phyloP scores from a whole-genome alignment of 2,797 vertebrate species.

The Forpus xanthops region DNA sequence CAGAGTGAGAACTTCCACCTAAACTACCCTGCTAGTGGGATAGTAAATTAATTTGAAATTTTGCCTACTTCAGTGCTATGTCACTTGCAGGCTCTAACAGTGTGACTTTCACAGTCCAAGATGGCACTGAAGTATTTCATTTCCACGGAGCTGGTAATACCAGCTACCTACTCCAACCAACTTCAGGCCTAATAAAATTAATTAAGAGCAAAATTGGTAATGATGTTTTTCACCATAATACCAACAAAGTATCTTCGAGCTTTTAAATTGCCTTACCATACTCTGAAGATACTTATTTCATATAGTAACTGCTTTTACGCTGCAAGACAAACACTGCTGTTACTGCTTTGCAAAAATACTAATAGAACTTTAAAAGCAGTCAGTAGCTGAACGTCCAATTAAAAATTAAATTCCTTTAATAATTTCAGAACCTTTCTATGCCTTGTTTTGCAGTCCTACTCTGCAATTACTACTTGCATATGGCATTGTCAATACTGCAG shows the following conservation, averaged over 20 bases:
- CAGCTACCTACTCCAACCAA: neutral
- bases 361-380: neutral
- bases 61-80: neutral
- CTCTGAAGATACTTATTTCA: neutral
- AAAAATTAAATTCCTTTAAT: neutral
- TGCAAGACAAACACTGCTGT: neutral
- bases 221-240: neutral
- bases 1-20: conserved; percentile 32
- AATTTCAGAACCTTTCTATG: neutral
- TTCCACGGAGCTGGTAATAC: neutral
- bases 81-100: neutral
- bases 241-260: neutral
- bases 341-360: neutral
- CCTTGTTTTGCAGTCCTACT: neutral
- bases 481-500: neutral
- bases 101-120: neutral
- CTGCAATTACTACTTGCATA: neutral
- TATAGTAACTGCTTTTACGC: neutral
- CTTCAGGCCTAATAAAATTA: neutral
- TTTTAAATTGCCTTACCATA: neutral
- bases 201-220: neutral
- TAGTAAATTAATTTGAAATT: neutral
- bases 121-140: neutral
- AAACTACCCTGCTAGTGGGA: neutral
- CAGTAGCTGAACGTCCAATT: neutral